A percentile compares a stretch with the other conserved stretches of the same genome.
Conservation (phyloP, 2,797 vertebrate species). For the Helostoma temminkii region DNA sequence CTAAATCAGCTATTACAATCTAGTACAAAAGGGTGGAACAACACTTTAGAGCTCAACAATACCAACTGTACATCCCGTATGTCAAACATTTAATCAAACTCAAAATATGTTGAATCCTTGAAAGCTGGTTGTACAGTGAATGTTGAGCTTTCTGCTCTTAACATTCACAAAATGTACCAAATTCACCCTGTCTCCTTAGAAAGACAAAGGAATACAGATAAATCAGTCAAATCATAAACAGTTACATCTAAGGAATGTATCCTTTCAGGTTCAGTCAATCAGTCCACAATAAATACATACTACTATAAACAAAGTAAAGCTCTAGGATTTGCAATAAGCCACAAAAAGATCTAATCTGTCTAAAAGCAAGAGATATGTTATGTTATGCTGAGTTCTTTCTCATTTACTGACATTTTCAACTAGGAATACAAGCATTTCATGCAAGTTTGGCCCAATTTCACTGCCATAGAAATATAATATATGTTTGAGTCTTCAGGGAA, state of each 20-base stretch:
- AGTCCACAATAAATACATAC: constrained; percentile 13
- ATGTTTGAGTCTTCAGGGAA: constrained; percentile 60
- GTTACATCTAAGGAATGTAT: constrained; percentile 24
- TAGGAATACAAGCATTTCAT: constrained; percentile 42
- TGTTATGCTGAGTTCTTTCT: constrained; percentile 30
- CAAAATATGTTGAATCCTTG: constrained; percentile 21
- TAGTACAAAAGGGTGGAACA: constrained; percentile 26
- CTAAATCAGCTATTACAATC: constrained; percentile 38
- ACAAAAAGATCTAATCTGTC: constrained; percentile 28
- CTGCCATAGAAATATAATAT: constrained; percentile 54
- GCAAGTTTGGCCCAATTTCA: constrained; percentile 64
- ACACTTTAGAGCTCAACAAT: constrained; percentile 15
- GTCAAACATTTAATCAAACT: constrained; percentile 12
- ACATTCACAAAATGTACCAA: constrained; percentile 44
- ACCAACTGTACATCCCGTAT: background rate
- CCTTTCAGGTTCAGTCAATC: constrained; percentile 17
- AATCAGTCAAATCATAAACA: too few species aligned
- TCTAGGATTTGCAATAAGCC: constrained; percentile 21
- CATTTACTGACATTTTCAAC: constrained; percentile 36
- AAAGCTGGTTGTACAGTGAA: background rate
- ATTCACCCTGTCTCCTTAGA: constrained; percentile 29
- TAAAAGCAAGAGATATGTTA: constrained; percentile 23
- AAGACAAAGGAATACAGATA: constrained; percentile 25
- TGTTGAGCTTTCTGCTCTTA: constrained; percentile 22
- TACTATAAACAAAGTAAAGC: constrained; percentile 17